Percentiles rank a stretch among this genome's conserved stretches.
Conservation (phyloP, 2,113 vertebrate genomes). For the Mustela nigripes region DNA sequence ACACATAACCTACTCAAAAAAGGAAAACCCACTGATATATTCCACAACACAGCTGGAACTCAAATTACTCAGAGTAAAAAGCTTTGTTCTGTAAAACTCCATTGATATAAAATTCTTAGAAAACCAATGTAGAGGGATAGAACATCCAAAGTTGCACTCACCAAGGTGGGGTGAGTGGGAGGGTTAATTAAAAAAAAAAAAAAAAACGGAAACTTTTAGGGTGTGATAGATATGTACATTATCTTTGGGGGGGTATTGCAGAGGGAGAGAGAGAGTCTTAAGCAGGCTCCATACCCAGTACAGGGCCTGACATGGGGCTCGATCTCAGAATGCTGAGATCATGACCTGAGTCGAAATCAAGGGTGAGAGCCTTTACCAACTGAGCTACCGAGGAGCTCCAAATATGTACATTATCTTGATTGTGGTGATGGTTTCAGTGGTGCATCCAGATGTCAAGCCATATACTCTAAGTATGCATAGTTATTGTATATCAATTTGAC, state of each 20-base stretch:
- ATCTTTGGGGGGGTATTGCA: neutral
- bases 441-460: neutral
- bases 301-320: neutral
- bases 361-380: neutral
- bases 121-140: neutral
- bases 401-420: neutral
- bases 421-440: neutral
- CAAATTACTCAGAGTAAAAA: neutral
- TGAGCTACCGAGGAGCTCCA: neutral
- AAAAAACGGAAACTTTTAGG: neutral
- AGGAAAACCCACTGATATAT: neutral
- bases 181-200: neutral
- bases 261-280: neutral
- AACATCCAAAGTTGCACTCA: neutral
- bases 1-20: neutral
- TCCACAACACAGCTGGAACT: neutral
- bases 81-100: neutral
- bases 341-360: neutral
- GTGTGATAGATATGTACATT: neutral
- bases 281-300: neutral
- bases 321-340: neutral
- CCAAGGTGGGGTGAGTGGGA: neutral
- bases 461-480: neutral
- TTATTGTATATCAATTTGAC: neutral
- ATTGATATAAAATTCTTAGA: neutral